Conservation (phyloP, 35 echinoderm and acorn worm genomes). For the Patiria miniata region DNA sequence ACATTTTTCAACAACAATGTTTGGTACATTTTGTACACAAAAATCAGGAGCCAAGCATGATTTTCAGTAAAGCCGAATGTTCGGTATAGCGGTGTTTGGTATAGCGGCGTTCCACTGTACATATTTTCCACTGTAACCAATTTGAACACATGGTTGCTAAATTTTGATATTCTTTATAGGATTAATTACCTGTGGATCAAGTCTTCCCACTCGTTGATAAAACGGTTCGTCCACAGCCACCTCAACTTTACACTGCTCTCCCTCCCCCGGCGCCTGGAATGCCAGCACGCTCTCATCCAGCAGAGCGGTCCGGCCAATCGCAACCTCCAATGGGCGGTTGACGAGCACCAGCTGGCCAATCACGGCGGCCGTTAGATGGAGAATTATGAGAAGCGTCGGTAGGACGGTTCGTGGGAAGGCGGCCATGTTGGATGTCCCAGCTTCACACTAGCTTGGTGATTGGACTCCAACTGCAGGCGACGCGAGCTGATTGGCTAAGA, state of each 20-base stretch:
- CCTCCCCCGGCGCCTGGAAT: conserved; percentile 46
- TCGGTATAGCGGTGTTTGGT: no score
- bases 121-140: no score
- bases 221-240: conserved; percentile 85
- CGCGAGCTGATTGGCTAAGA: no score
- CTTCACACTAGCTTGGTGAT: not conserved
- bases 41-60: no score
- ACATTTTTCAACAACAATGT: no score
- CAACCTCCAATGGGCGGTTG: conserved; percentile 77
- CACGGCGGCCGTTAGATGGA: conserved; percentile 14
- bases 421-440: not conserved
- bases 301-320: conserved; percentile 82
- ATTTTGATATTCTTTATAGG: no score
- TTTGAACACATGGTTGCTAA: no score
- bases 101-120: no score
- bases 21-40: no score
- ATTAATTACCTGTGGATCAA: conserved; percentile 89
- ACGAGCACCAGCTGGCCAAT: conserved; percentile 86
- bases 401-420: not conserved
- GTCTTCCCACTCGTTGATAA: conserved; percentile 81
- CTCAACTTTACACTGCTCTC: conserved; percentile 83
- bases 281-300: conserved; percentile 62
- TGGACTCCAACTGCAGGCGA: not conserved
- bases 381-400: not conserved
- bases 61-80: no score